Percentiles rank a stretch among this genome's conserved stretches.
Conservation (phyloP, 2,888 invertebrate genomes). For the Osmoderma eremita region DNA sequence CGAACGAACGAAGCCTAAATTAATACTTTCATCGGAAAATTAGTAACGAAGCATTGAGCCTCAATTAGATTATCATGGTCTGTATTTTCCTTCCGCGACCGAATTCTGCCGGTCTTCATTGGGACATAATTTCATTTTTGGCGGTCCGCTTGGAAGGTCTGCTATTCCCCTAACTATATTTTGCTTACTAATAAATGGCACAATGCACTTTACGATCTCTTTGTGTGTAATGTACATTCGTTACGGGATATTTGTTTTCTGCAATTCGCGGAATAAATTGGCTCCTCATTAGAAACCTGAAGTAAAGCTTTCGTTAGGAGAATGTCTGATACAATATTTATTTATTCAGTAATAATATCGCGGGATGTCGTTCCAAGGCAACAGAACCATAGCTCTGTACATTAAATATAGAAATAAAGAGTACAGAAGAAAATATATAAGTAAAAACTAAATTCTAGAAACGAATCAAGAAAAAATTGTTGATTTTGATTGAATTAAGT, state of each 20-base stretch:
- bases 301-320: too few species aligned
- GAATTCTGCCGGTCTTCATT: background rate
- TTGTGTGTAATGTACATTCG: background rate
- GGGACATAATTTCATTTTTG: conserved; percentile 3
- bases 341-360: too few species aligned
- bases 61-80: background rate
- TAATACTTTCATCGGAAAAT: conserved; percentile 8
- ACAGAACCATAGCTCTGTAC: too few species aligned
- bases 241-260: background rate
- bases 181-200: background rate
- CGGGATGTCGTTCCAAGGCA: too few species aligned
- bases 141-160: background rate
- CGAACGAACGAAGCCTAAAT: background rate
- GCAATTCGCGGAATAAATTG: too few species aligned
- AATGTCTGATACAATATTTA: too few species aligned
- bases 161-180: conserved; percentile 4
- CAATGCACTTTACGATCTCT: background rate
- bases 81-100: background rate
- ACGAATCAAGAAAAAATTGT: too few species aligned
- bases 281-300: too few species aligned
- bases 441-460: too few species aligned
- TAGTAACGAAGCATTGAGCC: conserved; percentile 17
- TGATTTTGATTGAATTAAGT: too few species aligned
- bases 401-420: too few species aligned
- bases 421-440: too few species aligned